Conservation (phyloP, 2,797 vertebrate species). For the Hemitrygon akajei region DNA sequence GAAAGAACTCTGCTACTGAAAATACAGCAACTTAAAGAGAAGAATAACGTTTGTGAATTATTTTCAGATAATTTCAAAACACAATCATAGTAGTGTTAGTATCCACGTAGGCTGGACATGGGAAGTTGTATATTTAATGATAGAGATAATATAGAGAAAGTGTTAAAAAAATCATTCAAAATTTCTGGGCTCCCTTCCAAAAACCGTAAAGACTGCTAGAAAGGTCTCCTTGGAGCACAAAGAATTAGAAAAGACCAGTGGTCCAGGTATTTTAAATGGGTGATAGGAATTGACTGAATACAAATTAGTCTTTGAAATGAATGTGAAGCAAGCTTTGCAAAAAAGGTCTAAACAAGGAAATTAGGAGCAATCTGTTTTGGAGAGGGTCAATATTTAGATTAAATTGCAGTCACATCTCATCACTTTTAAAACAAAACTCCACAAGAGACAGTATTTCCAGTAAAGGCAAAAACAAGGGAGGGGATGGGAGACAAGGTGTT, state of each 20-base stretch:
- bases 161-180: background rate
- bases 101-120: background rate
- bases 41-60: slow-evolving; percentile 3
- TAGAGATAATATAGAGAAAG: background rate
- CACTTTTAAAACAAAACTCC: background rate
- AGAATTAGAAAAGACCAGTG: background rate
- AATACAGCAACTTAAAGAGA: background rate
- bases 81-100: background rate
- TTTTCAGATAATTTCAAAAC: background rate
- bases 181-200: slow-evolving; percentile 27
- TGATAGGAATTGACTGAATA: background rate
- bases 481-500: background rate
- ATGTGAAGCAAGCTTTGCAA: background rate
- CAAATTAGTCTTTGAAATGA: background rate
- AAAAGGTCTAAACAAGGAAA: slow-evolving; percentile 13
- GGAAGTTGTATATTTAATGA: too few species aligned
- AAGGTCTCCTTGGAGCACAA: background rate
- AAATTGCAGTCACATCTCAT: background rate
- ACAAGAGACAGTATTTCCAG: background rate
- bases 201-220: background rate
- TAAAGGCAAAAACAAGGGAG: background rate
- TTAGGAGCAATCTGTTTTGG: background rate
- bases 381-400: background rate
- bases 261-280: background rate
- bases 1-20: background rate